These are phyloP conservation scores for Lamellibrachia columna DNA, from an alignment of 2,888 invertebrate species.

Conservation along the genomic window DNA sequence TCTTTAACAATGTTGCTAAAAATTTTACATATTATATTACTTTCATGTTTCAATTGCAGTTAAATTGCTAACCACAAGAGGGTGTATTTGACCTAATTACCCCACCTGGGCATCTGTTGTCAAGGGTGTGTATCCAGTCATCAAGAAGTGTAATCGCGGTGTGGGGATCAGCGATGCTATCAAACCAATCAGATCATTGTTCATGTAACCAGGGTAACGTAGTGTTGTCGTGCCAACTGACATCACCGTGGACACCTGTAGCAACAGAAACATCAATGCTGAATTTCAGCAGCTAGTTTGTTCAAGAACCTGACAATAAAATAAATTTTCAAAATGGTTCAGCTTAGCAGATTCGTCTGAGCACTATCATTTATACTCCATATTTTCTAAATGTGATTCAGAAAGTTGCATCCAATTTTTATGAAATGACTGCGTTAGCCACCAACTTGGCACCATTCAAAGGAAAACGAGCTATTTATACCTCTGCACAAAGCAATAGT, in stretches of 20 bases:
- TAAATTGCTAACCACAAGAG: neutral
- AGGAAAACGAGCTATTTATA: too few relatives aligned
- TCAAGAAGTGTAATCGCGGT: constrained; percentile 96
- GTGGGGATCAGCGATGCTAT: constrained; percentile 96
- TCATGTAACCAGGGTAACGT: constrained; percentile 95
- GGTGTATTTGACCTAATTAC: neutral
- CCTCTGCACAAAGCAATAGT: too few relatives aligned
- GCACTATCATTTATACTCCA: too few relatives aligned
- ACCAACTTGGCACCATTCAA: too few relatives aligned
- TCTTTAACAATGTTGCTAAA: too few relatives aligned
- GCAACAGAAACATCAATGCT: neutral
- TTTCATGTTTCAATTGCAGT: neutral
- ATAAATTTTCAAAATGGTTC: too few relatives aligned
- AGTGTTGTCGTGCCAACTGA: constrained; percentile 95
- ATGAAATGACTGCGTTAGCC: too few relatives aligned
- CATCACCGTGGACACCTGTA: constrained; percentile 91
- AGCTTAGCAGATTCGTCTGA: too few relatives aligned
- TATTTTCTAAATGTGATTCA: too few relatives aligned
- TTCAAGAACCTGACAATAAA: neutral
- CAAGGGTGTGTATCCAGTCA: constrained; percentile 94
- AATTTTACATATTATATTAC: neutral
- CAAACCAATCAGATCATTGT: constrained; percentile 94
- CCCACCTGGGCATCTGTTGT: constrained; percentile 81
- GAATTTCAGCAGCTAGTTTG: neutral
- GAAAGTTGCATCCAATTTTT: too few relatives aligned